These are phyloP conservation scores for Drosophila subquinaria DNA, from an alignment of 2,888 invertebrate species.

Conservation along the genomic window DNA sequence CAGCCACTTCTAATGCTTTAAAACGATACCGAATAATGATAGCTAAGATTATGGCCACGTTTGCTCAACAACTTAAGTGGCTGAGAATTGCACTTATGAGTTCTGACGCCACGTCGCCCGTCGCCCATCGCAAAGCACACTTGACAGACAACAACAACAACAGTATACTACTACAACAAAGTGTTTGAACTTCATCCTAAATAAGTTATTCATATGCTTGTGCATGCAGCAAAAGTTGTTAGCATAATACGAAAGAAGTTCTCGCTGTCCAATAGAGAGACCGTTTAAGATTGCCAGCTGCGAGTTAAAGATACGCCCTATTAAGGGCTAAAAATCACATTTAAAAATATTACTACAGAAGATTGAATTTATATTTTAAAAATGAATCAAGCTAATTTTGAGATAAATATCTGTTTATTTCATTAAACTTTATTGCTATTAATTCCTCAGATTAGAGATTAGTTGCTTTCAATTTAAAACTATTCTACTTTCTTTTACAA, in stretches of 20 bases:
- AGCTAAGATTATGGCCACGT: slow-evolving; percentile 64
- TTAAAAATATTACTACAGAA: not conserved
- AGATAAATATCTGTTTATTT: too few relatives aligned
- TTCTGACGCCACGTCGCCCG: slow-evolving; percentile 19
- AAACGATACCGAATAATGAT: slow-evolving; percentile 54
- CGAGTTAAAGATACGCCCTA: too few relatives aligned
- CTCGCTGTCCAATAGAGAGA: not conserved
- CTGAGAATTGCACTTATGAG: slow-evolving; percentile 62
- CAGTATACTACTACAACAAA: not conserved
- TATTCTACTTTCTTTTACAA: not conserved
- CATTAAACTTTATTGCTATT: too few relatives aligned
- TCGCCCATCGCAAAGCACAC: slow-evolving; percentile 1
- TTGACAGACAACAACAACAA: slow-evolving; percentile 7
- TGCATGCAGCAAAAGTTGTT: slow-evolving; percentile 43
- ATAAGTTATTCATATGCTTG: slow-evolving; percentile 57
- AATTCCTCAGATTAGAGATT: too few relatives aligned
- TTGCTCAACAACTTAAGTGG: slow-evolving; percentile 67
- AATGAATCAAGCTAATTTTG: too few relatives aligned
- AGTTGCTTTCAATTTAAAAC: not conserved
- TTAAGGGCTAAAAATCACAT: not conserved
- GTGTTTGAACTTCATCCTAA: slow-evolving; percentile 49
- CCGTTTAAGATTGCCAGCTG: not conserved
- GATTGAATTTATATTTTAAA: not conserved
- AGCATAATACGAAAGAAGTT: slow-evolving; percentile 22
- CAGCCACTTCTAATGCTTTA: slow-evolving; percentile 38